Percentiles rank a stretch among this genome's conserved stretches.
phyloP scores from a whole-genome alignment of 2,797 vertebrate species.

The Gorsachius magnificus region DNA sequence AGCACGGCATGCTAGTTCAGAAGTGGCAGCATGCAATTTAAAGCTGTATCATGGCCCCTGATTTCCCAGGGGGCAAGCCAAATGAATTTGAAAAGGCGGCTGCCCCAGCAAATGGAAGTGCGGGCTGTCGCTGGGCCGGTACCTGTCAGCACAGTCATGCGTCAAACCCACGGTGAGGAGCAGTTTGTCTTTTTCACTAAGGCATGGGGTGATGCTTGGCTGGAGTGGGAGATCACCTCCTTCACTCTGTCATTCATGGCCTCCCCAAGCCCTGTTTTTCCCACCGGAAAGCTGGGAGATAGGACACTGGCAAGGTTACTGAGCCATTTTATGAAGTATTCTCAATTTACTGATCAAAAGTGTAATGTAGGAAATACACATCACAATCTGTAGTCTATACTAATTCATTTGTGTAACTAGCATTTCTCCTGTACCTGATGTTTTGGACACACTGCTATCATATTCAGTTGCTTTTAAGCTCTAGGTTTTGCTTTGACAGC shows the following conservation, averaged over 20 bases:
- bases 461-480: not conserved
- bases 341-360: not conserved
- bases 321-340: not conserved
- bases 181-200: not conserved
- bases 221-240: not conserved
- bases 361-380: not conserved
- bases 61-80: slow-evolving; percentile 32
- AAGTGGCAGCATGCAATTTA: not conserved
- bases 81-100: not conserved
- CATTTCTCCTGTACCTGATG: not conserved
- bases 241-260: not conserved
- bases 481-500: not conserved
- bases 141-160: not conserved
- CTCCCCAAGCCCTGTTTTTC: not conserved
- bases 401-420: not conserved
- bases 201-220: not conserved
- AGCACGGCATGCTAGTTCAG: rapidly evolving
- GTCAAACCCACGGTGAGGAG: not conserved
- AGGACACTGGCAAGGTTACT: not conserved
- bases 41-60: not conserved
- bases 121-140: not conserved
- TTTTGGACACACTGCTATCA: not conserved
- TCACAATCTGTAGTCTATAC: not conserved
- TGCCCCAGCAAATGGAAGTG: not conserved
- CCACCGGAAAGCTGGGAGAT: not conserved